Conservation (phyloP, 2,888 invertebrate species). For the Amitus sp. region DNA sequence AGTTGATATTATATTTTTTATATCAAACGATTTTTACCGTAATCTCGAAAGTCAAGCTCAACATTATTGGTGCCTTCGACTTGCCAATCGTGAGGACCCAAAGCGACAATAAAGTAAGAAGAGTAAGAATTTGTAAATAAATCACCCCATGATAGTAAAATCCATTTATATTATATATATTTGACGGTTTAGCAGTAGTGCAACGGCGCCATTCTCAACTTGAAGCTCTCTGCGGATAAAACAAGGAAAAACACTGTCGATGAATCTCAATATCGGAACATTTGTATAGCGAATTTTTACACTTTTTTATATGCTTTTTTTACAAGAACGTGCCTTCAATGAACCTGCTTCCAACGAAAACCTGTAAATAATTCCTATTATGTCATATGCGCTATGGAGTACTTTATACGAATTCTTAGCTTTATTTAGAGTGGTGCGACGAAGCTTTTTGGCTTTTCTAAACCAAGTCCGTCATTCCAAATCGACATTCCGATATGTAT, state of each 20-base stretch:
- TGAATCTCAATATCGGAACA: neutral
- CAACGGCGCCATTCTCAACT: neutral
- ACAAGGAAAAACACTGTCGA: slow-evolving; percentile 16
- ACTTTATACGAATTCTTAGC: slow-evolving; percentile 53
- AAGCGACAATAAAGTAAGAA: slow-evolving; percentile 54
- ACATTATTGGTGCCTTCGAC: slow-evolving; percentile 62
- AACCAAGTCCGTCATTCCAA: slow-evolving; percentile 27
- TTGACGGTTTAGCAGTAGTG: slow-evolving; percentile 48
- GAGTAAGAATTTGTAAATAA: slow-evolving; percentile 60
- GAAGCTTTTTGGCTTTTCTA: slow-evolving; percentile 43
- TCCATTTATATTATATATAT: slow-evolving; percentile 36
- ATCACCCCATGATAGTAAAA: slow-evolving; percentile 45
- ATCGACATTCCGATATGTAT: slow-evolving; percentile 3
- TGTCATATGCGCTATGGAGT: slow-evolving; percentile 50
- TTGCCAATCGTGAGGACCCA: slow-evolving; percentile 58
- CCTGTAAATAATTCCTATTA: slow-evolving; percentile 52
- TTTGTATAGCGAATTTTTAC: neutral
- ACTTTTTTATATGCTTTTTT: neutral
- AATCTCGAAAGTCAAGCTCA: slow-evolving; percentile 52
- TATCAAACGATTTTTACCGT: slow-evolving; percentile 39
- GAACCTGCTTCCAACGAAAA: slow-evolving; percentile 5
- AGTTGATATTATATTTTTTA: slow-evolving; percentile 46
- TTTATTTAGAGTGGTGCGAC: slow-evolving; percentile 50
- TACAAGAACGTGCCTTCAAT: slow-evolving; percentile 1
- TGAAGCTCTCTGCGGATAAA: slow-evolving; percentile 12